A percentile compares a stretch with the other conserved stretches of the same genome.
phyloP scores from a whole-genome alignment of 2,888 invertebrate genomes.

The Stenolophus ochropezus region DNA sequence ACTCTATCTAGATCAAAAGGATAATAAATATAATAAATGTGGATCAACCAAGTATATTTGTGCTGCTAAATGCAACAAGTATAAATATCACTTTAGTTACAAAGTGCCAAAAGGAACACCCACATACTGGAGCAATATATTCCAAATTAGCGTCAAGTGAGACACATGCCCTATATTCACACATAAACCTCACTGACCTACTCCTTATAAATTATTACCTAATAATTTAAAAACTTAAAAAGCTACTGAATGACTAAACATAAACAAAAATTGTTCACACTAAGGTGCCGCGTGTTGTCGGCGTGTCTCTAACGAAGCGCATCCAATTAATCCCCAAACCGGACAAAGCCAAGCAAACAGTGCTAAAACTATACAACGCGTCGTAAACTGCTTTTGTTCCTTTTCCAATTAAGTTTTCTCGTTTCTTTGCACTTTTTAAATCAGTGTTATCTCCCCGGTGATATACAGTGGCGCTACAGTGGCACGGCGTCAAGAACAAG shows the following conservation, averaged over 20 bases:
- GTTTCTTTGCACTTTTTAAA: conserved; percentile 37
- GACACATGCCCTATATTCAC: conserved; percentile 7
- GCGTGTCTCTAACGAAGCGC: conserved; percentile 11
- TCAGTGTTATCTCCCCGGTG: conserved; percentile 24
- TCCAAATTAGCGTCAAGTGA: neutral
- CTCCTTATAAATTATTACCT: conserved; percentile 13
- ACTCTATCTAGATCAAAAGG: no score
- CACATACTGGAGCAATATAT: neutral
- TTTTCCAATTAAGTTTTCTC: conserved; percentile 29
- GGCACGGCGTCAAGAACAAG: neutral
- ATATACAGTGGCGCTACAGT: conserved; percentile 33
- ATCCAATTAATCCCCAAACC: conserved; percentile 15
- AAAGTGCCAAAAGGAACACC: neutral
- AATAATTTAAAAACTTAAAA: conserved; percentile 34
- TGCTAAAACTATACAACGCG: conserved; percentile 34
- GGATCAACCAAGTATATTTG: neutral
- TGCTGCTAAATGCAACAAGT: neutral
- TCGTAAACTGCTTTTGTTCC: conserved; percentile 23
- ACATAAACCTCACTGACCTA: conserved; percentile 11
- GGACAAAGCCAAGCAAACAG: conserved; percentile 20
- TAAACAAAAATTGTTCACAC: conserved; percentile 41
- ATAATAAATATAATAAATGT: no score
- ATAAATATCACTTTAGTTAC: neutral
- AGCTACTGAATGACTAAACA: conserved; percentile 38
- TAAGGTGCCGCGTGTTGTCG: conserved; percentile 21